Base-by-base conservation (phyloP, 2,888 invertebrate genomes). In the Diabrotica balteata region DNA sequence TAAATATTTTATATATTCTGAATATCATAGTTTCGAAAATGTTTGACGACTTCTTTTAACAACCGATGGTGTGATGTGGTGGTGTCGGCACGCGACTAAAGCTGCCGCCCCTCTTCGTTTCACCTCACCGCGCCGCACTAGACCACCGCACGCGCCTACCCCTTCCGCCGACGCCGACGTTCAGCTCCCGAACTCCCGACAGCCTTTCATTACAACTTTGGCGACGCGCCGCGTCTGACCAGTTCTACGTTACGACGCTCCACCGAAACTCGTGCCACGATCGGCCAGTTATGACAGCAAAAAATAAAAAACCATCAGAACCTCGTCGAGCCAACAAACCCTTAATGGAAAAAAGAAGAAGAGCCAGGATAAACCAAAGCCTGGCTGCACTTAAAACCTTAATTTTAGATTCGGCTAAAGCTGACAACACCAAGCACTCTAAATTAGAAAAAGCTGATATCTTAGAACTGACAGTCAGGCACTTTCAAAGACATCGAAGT, bases 381-480 rank as follows among this genome's bases (percentile, higher is more conserved):
- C 84, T 92, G 79, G 90, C 90, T 75, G 90, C 90, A 77, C 85
- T 92, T 67, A 91, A 91, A 84, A 88, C 90, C 65, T 86, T 92
- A 54, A 91, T 92, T 74, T 85, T 91, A 71, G 91, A 91, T 84
- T 89, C 90, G 68, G 90, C 90, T 52, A 89, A 89, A 81, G 86
- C 85, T 77, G 89, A 86, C 85, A 88, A 88, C 81, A 90, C 90
- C 60, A 91, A 91, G 79, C 93, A 93, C 81, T 91, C 92, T 70
- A 94, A 94, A 84, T 86, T 94, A 82, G 94, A 94, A 84, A 94
- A 94, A 82, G 92, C 93, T 4, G 94, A 94, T 83, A 94, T 94
- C 76, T 84, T 94, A 71, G 94, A 94, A 83, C 86, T 94, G 81
- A 93, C 94, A 2, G 94, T 94, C 59, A 87, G 93, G 67, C 93